These are phyloP conservation scores for Patagioenas fasciata DNA, from an alignment of 2,113 vertebrate genomes.

Conservation along the genomic window DNA sequence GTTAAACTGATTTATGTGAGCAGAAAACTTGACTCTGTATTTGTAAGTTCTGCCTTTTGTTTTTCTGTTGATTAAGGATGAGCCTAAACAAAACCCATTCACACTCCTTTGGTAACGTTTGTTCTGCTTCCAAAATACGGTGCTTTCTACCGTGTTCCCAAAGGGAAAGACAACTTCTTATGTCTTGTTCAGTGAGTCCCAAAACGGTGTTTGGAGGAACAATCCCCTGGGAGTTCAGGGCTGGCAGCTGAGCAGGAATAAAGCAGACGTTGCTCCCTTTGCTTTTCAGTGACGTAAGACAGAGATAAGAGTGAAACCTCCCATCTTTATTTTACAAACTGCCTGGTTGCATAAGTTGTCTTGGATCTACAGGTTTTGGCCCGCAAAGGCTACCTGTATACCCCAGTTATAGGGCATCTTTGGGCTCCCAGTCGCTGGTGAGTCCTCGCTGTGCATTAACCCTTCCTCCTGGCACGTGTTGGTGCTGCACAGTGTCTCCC, in stretches of 20 bases:
- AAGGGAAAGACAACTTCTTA: neutral
- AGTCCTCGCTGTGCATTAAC: neutral
- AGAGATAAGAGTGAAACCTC: neutral
- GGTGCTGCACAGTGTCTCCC: neutral
- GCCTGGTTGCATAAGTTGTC: neutral
- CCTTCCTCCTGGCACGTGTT: neutral
- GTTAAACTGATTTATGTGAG: neutral
- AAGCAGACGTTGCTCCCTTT: neutral
- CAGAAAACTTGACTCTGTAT: neutral
- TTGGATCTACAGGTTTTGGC: neutral
- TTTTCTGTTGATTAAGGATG: neutral
- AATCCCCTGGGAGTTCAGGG: neutral
- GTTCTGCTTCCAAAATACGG: neutral
- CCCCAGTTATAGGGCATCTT: accelerated
- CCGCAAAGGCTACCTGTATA: neutral
- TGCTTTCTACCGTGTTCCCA: neutral
- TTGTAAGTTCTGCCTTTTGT: neutral
- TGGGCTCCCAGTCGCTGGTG: neutral
- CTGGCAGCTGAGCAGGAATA: neutral
- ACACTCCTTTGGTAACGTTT: neutral
- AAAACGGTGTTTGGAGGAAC: neutral
- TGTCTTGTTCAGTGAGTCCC: neutral
- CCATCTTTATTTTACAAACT: neutral
- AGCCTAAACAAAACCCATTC: neutral
- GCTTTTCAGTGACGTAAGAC: neutral